phyloP scores from a whole-genome alignment of 1,140 invertebrate species.

The Philaenus spumarius region DNA sequence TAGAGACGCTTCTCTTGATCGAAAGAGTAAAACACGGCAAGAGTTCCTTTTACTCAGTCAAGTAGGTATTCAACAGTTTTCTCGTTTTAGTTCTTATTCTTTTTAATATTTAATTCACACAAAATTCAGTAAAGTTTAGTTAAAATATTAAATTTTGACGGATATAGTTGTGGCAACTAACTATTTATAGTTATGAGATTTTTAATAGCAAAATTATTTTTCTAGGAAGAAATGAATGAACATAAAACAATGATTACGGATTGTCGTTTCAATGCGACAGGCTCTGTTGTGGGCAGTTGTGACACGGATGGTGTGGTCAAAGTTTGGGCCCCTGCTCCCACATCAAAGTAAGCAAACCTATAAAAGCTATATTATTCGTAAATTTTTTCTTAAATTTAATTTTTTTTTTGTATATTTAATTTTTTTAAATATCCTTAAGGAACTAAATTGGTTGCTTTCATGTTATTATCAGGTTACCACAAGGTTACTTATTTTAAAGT shows the following conservation, averaged over 20 bases:
- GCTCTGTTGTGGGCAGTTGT: slow-evolving; percentile 54
- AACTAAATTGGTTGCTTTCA: no score
- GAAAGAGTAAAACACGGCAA: slow-evolving; percentile 6
- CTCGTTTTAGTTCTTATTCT: no score
- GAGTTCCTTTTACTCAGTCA: slow-evolving; percentile 19
- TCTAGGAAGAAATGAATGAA: slow-evolving; percentile 57
- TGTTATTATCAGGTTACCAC: no score
- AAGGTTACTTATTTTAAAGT: no score
- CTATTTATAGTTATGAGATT: no score
- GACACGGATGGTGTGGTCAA: slow-evolving; percentile 62
- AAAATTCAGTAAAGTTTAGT: no score
- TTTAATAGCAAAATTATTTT: slow-evolving; percentile 22
- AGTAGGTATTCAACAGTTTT: not conserved
- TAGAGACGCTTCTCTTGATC: slow-evolving; percentile 9
- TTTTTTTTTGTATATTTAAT: no score
- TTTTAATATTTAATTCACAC: no score
- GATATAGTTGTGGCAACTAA: no score
- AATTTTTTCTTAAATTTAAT: slow-evolving; percentile 21
- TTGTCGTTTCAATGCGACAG: slow-evolving; percentile 56
- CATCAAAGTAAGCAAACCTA: slow-evolving; percentile 39
- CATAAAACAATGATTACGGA: slow-evolving; percentile 57
- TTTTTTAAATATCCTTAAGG: no score
- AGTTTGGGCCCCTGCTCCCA: slow-evolving; percentile 50
- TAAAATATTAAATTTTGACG: no score
- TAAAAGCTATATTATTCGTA: not conserved